A percentile compares a stretch with the other conserved stretches of the same genome.
These are phyloP conservation scores for Andrena flavipes DNA, from an alignment of 2,888 invertebrate genomes.

Conservation along the genomic window DNA sequence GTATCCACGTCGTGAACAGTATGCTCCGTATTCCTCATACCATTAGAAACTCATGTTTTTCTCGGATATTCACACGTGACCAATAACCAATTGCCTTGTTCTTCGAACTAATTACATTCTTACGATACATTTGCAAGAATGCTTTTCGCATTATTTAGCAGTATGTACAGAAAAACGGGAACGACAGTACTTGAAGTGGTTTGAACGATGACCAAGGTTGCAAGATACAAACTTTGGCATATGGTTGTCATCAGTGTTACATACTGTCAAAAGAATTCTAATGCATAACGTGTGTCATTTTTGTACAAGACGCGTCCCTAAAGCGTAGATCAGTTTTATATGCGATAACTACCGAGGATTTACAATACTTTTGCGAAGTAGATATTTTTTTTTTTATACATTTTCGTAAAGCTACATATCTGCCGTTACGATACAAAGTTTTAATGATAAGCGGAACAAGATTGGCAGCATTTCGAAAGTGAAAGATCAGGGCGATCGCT, in stretches of 20 bases:
- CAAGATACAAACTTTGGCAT: constrained; percentile 70
- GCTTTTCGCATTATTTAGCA: constrained; percentile 70
- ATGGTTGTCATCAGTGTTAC: constrained; percentile 69
- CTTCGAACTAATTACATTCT: constrained; percentile 67
- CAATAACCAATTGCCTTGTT: constrained; percentile 64
- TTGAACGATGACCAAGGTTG: constrained; percentile 65
- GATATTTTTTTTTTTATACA: constrained; percentile 47
- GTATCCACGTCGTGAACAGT: constrained; percentile 70
- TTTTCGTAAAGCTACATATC: constrained; percentile 55
- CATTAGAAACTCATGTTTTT: constrained; percentile 54
- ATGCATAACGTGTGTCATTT: constrained; percentile 48
- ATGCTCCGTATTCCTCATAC: constrained; percentile 58
- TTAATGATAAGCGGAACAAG: constrained; percentile 51
- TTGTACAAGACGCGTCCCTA: constrained; percentile 64
- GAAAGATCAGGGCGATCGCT: constrained; percentile 42
- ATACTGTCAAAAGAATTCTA: constrained; percentile 65
- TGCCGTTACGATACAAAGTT: constrained; percentile 59
- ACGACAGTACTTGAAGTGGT: constrained; percentile 51
- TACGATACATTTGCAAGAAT: constrained; percentile 69
- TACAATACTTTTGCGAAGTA: constrained; percentile 59
- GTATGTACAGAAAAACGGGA: constrained; percentile 73
- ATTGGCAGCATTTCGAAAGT: constrained; percentile 61
- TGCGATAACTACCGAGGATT: constrained; percentile 59
- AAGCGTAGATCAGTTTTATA: constrained; percentile 51
- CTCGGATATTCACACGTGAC: constrained; percentile 59